phyloP scores from a whole-genome alignment of 2,888 invertebrate species.

The Oligia strigilis region DNA sequence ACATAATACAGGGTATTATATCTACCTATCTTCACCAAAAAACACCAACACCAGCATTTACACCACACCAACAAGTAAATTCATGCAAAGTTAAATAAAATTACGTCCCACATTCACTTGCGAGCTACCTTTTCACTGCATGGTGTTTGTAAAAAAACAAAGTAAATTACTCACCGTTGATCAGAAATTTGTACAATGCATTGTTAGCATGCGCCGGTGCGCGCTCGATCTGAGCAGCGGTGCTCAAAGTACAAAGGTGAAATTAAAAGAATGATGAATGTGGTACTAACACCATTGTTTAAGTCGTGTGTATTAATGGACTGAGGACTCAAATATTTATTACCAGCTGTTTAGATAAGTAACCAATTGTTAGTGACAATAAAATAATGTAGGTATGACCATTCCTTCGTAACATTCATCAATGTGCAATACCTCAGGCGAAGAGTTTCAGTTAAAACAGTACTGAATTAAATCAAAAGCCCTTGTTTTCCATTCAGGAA shows the following conservation, averaged over 20 bases:
- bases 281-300: too few relatives aligned
- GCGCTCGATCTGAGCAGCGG: not conserved
- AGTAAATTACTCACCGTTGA: conserved; percentile 39
- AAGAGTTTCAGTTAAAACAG: not conserved
- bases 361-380: too few relatives aligned
- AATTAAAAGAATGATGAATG: not conserved
- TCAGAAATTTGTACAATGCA: conserved; percentile 28
- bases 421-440: not conserved
- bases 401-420: not conserved
- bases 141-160: conserved; percentile 15
- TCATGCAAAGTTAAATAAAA: not conserved
- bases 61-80: not conserved
- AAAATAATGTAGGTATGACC: not conserved
- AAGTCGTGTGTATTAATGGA: too few relatives aligned
- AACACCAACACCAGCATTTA: too few relatives aligned
- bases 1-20: too few relatives aligned
- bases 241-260: conserved; percentile 1
- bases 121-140: not conserved
- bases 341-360: not conserved
- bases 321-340: too few relatives aligned
- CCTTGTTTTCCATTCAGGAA: too few relatives aligned
- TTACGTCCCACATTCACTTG: not conserved
- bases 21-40: too few relatives aligned
- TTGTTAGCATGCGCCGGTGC: conserved; percentile 20
- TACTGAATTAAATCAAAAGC: not conserved